Conservation (phyloP, 2,113 vertebrate genomes). For the Heterotilapia buettikoferi region DNA sequence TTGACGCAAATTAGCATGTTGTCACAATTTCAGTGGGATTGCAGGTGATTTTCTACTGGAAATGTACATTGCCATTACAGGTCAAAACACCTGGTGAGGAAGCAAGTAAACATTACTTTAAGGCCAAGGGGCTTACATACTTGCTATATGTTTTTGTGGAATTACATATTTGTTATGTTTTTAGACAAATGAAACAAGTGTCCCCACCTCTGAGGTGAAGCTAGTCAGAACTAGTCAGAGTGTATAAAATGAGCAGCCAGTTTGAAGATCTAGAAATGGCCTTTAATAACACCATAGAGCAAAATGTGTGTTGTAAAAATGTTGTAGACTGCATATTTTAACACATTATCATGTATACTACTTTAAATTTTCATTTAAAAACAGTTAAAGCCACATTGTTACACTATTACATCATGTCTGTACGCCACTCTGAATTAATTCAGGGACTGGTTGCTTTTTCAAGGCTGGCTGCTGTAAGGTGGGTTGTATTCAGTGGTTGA, state of each 20-base stretch:
- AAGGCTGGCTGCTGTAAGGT: neutral
- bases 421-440: neutral
- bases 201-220: neutral
- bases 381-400: neutral
- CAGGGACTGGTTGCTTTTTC: neutral
- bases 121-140: neutral
- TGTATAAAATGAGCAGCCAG: neutral
- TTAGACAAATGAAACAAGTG: neutral
- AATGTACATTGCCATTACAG: neutral
- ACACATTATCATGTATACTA: neutral
- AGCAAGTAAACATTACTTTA: neutral
- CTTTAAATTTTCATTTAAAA: neutral
- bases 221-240: neutral
- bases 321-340: neutral
- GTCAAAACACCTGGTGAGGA: neutral
- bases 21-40: neutral
- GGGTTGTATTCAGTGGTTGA: neutral
- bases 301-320: neutral
- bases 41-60: neutral
- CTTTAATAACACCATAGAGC: neutral
- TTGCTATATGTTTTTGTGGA: neutral
- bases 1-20: neutral
- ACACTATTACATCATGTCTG: neutral
- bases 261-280: neutral
- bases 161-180: neutral